Percentiles rank a stretch among this genome's conserved stretches.
These are phyloP conservation scores for Lordiphosa clarofinis DNA, from an alignment of 1,140 invertebrate genomes.

Conservation along the genomic window DNA sequence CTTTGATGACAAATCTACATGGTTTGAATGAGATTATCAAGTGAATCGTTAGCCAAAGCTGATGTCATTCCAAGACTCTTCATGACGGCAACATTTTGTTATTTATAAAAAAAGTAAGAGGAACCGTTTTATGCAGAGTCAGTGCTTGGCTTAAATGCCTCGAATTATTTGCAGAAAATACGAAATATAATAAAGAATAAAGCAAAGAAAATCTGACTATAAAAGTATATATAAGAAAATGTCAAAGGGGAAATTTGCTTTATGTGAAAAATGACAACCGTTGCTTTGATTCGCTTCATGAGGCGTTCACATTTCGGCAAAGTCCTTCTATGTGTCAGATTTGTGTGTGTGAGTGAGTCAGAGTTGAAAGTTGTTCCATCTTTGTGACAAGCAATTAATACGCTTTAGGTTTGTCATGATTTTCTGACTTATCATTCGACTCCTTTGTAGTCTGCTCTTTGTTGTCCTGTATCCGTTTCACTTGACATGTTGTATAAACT, in stretches of 20 bases:
- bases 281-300: conserved; percentile 61
- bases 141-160: conserved; percentile 47
- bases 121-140: conserved; percentile 55
- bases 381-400: conserved; percentile 62
- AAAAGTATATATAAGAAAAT: conserved; percentile 10
- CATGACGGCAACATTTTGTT: conserved; percentile 61
- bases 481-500: conserved; percentile 22
- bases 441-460: conserved; percentile 24
- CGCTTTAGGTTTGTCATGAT: conserved; percentile 67
- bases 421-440: conserved; percentile 9
- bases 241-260: conserved; percentile 34
- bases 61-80: conserved; percentile 54
- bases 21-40: conserved; percentile 15
- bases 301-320: conserved; percentile 31
- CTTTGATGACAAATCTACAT: conserved; percentile 7
- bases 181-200: conserved; percentile 11
- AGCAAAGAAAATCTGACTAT: conserved; percentile 25
- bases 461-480: conserved; percentile 7
- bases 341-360: conserved; percentile 49
- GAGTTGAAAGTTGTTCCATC: conserved; percentile 16
- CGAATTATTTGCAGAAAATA: conserved; percentile 52
- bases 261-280: conserved; percentile 71
- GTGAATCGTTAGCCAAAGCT: conserved; percentile 28
- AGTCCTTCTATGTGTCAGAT: background rate
- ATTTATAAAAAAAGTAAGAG: conserved; percentile 39